phyloP scores from a whole-genome alignment of 2,888 invertebrate species.

The Lissonota sp. region DNA sequence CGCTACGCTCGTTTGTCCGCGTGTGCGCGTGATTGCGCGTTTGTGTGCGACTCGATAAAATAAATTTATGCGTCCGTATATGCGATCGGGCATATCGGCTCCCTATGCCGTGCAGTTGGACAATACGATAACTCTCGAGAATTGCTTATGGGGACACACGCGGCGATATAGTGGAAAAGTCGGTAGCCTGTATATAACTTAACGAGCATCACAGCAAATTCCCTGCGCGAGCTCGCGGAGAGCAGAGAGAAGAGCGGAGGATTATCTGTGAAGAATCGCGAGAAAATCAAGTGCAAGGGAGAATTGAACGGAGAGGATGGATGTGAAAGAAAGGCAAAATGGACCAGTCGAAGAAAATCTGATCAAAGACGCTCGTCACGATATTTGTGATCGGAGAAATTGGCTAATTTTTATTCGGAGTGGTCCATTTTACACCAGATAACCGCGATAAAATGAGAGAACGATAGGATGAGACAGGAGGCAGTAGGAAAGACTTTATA shows the following conservation, averaged over 20 bases:
- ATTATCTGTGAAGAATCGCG: slow-evolving; percentile 43
- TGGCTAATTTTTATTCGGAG: too few relatives aligned
- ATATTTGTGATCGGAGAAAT: too few relatives aligned
- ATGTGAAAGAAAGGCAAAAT: slow-evolving; percentile 23
- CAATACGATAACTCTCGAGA: slow-evolving; percentile 60
- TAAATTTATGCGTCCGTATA: slow-evolving; percentile 51
- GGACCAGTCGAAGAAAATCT: too few relatives aligned
- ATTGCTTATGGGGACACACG: slow-evolving; percentile 54
- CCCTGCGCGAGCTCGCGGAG: too few relatives aligned
- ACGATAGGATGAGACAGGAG: slow-evolving; percentile 18
- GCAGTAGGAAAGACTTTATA: slow-evolving; percentile 34
- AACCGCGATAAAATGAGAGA: slow-evolving; percentile 16
- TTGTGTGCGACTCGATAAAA: slow-evolving; percentile 10
- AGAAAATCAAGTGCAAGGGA: slow-evolving; percentile 21
- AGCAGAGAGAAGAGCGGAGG: too few relatives aligned
- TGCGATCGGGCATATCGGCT: slow-evolving; percentile 22
- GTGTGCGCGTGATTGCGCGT: slow-evolving; percentile 1
- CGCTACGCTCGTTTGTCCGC: slow-evolving; percentile 2
- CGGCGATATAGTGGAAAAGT: slow-evolving; percentile 47
- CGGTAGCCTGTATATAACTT: slow-evolving; percentile 48
- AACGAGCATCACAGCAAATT: slow-evolving; percentile 50
- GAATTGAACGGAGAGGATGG: too few relatives aligned
- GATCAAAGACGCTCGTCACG: too few relatives aligned
- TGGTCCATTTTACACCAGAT: not conserved
- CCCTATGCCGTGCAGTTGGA: slow-evolving; percentile 21